Base-by-base conservation (phyloP, 1,140 invertebrate species). In the Drosophila oshimai region DNA sequence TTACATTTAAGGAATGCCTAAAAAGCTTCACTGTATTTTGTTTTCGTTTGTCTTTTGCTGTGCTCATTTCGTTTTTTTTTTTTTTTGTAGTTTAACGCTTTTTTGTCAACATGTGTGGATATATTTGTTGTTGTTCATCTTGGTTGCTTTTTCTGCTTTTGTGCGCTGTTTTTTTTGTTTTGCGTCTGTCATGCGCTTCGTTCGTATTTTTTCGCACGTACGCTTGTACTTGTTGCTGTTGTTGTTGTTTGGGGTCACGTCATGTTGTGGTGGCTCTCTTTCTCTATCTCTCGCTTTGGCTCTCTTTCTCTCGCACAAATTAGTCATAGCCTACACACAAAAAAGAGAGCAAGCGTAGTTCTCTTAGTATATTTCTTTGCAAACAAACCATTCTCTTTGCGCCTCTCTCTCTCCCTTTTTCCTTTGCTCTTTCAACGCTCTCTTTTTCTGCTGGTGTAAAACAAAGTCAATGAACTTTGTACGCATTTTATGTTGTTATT, bases 381-480 rank as follows among this genome's bases (percentile, higher is more conserved):
- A 77, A 79, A 62, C 26, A 77, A 13, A 49, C 47, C n/a, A n/a
- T n/a, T n/a, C n/a, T n/a, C n/a, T n/a, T n/a, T 33, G 20, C 13
- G 6, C 34, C n/a, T 41, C 58, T 46, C 51, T 24, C 6, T 4
- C 39, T 58, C 28, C 28, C 13, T 29, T 15, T 26, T 29, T 17
- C n/a, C 4, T 10, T 22, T 24, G 2, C 24, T 60, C 20, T 28
- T 55, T 20, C 10, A 7, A 6, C 31, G 33, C 51, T 41, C 15
- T n/a, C 18, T 24, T 24, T 12, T 37, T 6, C 33, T 49, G 51
- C 53, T 55, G 54, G 46, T 84, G 79, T 84, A 78, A 74, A 84
- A 47, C 79, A 86, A 86, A 86, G 80, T 87, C 80, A 86, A 87
- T 81, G 80, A 86, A 87, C 80, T 86, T 86, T 86, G 80, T 86